These are phyloP conservation scores for Arizona elegans DNA, from an alignment of 2,113 vertebrate species.

Conservation along the genomic window DNA sequence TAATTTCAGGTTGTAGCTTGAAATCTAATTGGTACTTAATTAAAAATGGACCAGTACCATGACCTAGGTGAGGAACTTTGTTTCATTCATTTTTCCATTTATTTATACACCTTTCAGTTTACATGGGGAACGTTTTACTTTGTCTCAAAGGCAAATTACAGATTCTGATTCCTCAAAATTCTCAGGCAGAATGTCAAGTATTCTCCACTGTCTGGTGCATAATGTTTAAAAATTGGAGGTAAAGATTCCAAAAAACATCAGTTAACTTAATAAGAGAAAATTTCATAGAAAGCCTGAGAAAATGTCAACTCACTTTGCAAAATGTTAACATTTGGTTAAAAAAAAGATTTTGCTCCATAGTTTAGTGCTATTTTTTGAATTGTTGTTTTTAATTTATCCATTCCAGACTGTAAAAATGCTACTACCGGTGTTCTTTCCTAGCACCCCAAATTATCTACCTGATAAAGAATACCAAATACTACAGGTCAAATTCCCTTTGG, in stretches of 20 bases:
- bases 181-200: background rate
- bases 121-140: background rate
- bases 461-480: background rate
- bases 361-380: background rate
- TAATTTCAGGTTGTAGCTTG: background rate
- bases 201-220: background rate
- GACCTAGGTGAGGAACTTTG: background rate
- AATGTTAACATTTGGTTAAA: background rate
- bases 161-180: background rate
- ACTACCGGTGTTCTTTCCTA: background rate
- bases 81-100: background rate
- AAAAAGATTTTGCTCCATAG: background rate
- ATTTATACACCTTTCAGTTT: too few relatives aligned
- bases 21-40: background rate
- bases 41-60: background rate
- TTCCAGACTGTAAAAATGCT: background rate
- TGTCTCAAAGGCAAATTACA: background rate
- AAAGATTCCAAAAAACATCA: background rate
- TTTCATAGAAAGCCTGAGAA: background rate
- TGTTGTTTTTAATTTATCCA: background rate
- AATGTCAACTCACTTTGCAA: background rate
- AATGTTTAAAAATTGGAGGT: background rate
- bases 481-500: background rate
- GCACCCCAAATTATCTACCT: background rate
- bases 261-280: background rate